Evolutionary conservation across 2,113 vertebrate species (phyloP), one percentile per base, ranked within the genome.

Genomic region (Macrotus californicus): DNA sequence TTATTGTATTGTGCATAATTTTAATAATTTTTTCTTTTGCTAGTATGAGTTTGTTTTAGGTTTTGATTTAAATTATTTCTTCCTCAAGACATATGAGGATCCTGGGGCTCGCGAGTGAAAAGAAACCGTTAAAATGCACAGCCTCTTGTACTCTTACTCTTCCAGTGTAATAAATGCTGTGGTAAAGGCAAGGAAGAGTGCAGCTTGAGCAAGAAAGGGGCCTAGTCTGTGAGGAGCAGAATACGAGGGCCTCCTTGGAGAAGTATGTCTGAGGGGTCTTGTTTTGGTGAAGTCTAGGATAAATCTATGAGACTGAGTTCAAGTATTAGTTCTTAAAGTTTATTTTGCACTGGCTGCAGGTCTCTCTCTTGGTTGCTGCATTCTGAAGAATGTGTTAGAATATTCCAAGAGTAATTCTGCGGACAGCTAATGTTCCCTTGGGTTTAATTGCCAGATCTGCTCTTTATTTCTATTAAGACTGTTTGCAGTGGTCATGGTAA

Each of bases 401-500:
- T 88, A 73, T 94, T 79, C 82, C 31, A 61, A 21, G 61, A 95
- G 61, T 88, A 94, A 66, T 76, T 97, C 66, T 73, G 31, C 36
- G 79, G 11, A 52, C 14, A 89, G 54, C 54, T 69, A 73, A 24
- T 96, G 81, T 80, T 92, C 73, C 59, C 72, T 77, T 84, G 72
- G 77, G 46, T 76, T 85, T 94, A 81, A 93, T 86, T 31, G 86
- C 39, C 54, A 94, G 5, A 56, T 79, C 41, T 90, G 29, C 59
- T 75, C 94, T 90, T 92, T 82, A 82, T 96, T 91, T 94, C 70
- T 85, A 0, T 67, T 84, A 36, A 87, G 87, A 81, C 29, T 96
- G 43, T 97, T 92, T 88, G 56, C 19, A 16, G 73, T 93, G 43
- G 89, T 82, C 96, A 73, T 85, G 81, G 91, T 89, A 82, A 86